Evolutionary conservation across 2,888 invertebrate genomes (phyloP), one percentile per base, ranked within the genome.

Genomic region (Conus canariensis): DNA sequence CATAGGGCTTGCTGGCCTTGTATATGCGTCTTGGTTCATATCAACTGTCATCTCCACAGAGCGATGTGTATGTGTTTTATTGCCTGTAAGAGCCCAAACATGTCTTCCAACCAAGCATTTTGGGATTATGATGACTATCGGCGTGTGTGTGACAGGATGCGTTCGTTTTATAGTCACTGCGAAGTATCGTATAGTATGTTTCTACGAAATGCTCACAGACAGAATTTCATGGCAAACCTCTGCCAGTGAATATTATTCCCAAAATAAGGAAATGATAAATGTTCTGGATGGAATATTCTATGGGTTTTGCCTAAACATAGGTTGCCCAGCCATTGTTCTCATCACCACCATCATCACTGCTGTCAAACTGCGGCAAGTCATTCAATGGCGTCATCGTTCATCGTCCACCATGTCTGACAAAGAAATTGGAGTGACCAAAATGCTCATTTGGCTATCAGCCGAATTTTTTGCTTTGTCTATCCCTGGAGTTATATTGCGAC

Each of bases 291-390:
- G 58, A n/a, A 10, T 67, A 0, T 85, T 89, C 12, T 89, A 85
- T 30, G 89, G 89, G 22, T 56, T 89, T 58, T 45, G 16, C 25
- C 10, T 85, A 14, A n/a, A 70, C 9, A 22, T 89, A 0, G 89
- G 85, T 6, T 45, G 64, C 14, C 85, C 89, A 9, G 14, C 67
- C 12, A 82, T 89, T 0, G 89, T 89, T 19, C 70, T 89, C 14
- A 25, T 89, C 45, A 85, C 89, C n/a, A 83, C 89, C 4, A 19
- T 64, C n/a, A 89, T 89, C 89, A 89, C 89, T 16, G 85, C 85
- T 10, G 16, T 67, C n/a, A 67, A 85, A 56, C 89, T 89, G n/a
- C 64, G 16, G 1, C 85, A 67, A 22, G 25, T 30, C 8, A 14
- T 83, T 7, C 19, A 14, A 9, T 89, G 83, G 83, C 89, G 89